Evolutionary conservation across 2,888 invertebrate species (phyloP), one percentile per base, ranked within the genome.

Genomic region (Scrobipalpa atriplicella): DNA sequence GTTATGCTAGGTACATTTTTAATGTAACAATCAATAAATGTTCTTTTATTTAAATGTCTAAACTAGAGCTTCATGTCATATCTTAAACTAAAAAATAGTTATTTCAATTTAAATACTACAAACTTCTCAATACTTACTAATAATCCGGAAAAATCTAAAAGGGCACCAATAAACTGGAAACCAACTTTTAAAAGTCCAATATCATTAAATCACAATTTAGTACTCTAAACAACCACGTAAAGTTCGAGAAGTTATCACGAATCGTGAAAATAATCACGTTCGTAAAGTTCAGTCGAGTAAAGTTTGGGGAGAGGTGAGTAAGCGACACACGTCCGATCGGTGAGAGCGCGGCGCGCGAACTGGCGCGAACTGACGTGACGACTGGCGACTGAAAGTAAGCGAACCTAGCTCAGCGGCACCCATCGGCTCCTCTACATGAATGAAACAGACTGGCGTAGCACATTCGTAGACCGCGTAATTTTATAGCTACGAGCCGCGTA

Each of bases 331-430:
- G 65, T 65, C 13, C 38, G 29, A 11, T 38, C 13, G 9, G 11
- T 3, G 1, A 51, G 38, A 61, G 65, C 65, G 60, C 65, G 3
- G 21, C 9, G 65, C 60, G 65, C 60, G 61, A n/a, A 65, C 65
- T 65, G 65, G 65, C 60, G 65, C 60, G 61, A n/a, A 65, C 65
- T 65, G 65, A 65, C n/a, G n/a, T 56, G 13, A 54, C 13, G 2
- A 52, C 19, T 19, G 19, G 10, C 18, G 5, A 52, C 52, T 18
- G 9, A 19, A 52, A 11, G 16, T 10, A n/a, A n/a, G 51, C 41
- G 13, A 41, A 19, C 52, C 8, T 8, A 18, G 52, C 19, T 10
- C 19, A 10, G 10, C 19, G 52, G 11, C 41, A 11, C 8, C 29
- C 13, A 39, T 16, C 19, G 61, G 41, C 18, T 39, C 2, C 5